Conservation (phyloP, 2,113 vertebrate genomes). For the Noctilio leporinus region DNA sequence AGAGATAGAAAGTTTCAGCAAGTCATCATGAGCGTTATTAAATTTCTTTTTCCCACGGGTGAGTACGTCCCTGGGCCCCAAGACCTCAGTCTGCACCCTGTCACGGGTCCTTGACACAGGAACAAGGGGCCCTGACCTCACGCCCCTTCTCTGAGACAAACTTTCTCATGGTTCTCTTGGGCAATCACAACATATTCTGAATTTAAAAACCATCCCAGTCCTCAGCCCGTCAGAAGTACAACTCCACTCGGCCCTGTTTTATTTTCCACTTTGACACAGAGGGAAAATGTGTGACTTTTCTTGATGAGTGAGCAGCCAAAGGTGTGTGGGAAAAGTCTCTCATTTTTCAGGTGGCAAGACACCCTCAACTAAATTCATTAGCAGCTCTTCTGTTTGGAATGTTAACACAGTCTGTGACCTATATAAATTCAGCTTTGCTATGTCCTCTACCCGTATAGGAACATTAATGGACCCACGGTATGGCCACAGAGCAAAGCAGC, state of each 20-base stretch:
- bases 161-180: background rate
- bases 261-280: background rate
- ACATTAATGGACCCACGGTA: accelerated
- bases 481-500: background rate
- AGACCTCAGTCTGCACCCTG: background rate
- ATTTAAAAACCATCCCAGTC: background rate
- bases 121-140: background rate
- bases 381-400: slow-evolving; percentile 30
- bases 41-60: background rate
- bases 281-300: slow-evolving; percentile 58
- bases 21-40: background rate
- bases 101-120: background rate
- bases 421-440: slow-evolving; percentile 44
- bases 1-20: background rate
- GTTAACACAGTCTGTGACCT: slow-evolving; percentile 61
- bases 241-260: background rate
- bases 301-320: slow-evolving; percentile 46
- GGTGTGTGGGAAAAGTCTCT: slow-evolving; percentile 52
- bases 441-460: background rate
- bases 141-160: background rate
- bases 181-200: background rate
- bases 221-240: background rate
- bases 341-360: slow-evolving; percentile 58
- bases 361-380: slow-evolving; percentile 52
- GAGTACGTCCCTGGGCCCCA: background rate